Evolutionary conservation across 2,888 invertebrate species (phyloP), one percentile per base, ranked within the genome.

Genomic region (Ennomos quercinarius): DNA sequence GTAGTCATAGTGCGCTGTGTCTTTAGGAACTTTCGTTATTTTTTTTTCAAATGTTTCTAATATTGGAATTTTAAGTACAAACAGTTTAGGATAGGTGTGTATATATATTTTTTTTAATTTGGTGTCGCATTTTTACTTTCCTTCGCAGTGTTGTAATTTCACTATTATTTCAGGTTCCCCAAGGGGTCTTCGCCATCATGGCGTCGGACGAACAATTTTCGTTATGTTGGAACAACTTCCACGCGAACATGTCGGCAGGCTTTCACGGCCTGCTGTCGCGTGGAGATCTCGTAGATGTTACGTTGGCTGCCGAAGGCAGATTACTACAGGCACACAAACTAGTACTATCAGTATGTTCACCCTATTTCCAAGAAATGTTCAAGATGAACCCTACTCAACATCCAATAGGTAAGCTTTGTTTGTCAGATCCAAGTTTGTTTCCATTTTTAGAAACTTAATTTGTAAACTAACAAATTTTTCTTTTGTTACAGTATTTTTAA

Each of bases 151-250:
- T 43, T 17, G 5, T 27, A n/a, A 39, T 43, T 40, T 54, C 41
- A 17, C 0, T 27, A 52, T 60, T 47, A 8, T 86, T 80, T 1
- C 82, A 90, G 90, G 91, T 86, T 82, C 83, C 77, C 70, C 69
- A 70, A 71, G 72, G 75, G 67, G 72, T 79, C 86, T 88, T 83
- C 93, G 91, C 92, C 94, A 94, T 93, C 87, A 95, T 95, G 95
- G 95, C 94, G 94, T 94, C 95, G 92, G 95, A 95, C 93, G 95
- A 95, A 91, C 95, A 95, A 84, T 95, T 95, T 91, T 95, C 95
- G 85, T 88, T 95, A 89, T 95, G 95, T 91, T 95, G 95, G 95
- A 95, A 95, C 91, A 95, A 95, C 91, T 95, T 95, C 92, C 95
- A 95, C 89, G 94, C 94, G 68, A 95, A 95, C 78, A 93, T 95